phyloP scores from a whole-genome alignment of 2,797 vertebrate genomes.

The Melanotaenia maccullochi region DNA sequence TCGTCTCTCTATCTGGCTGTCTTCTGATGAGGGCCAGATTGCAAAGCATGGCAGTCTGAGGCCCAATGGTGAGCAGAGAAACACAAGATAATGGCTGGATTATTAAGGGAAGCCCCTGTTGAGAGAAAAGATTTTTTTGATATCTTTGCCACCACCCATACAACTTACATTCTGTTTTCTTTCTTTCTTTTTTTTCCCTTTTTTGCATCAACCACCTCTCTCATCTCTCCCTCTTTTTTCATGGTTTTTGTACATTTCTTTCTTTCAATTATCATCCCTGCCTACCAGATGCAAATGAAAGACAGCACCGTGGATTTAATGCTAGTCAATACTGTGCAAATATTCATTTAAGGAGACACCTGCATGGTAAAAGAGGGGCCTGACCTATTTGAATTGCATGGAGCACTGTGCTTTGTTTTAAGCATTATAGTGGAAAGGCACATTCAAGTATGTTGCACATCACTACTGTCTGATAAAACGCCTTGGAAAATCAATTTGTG shows the following conservation, averaged over 20 bases:
- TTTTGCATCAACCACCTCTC: conserved; percentile 20
- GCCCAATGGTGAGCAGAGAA: conserved; percentile 66
- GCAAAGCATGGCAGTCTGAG: conserved; percentile 59
- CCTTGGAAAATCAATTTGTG: conserved; percentile 15
- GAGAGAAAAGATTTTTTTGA: conserved; percentile 68
- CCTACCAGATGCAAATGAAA: conserved; percentile 74
- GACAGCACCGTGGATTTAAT: conserved; percentile 67
- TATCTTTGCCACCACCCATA: conserved; percentile 62
- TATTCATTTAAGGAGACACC: conserved; percentile 72
- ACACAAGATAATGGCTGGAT: conserved; percentile 77
- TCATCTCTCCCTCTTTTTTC: conserved; percentile 19
- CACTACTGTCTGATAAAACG: conserved; percentile 1
- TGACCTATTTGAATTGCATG: conserved; percentile 68
- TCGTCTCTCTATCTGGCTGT: conserved; percentile 69
- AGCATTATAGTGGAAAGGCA: conserved; percentile 31
- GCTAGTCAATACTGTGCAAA: conserved; percentile 78
- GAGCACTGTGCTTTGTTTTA: conserved; percentile 25
- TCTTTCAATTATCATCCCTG: conserved; percentile 43
- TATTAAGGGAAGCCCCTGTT: conserved; percentile 76
- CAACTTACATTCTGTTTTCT: conserved; percentile 62
- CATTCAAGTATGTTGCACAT: conserved; percentile 30
- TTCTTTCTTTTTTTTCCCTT: conserved; percentile 32
- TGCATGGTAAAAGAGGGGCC: conserved; percentile 45
- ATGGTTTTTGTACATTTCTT: conserved; percentile 30
- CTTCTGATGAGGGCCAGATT: conserved; percentile 76